Evolutionary conservation across 2,888 invertebrate genomes (phyloP).

Genomic region (Ennomos quercinarius): DNA sequence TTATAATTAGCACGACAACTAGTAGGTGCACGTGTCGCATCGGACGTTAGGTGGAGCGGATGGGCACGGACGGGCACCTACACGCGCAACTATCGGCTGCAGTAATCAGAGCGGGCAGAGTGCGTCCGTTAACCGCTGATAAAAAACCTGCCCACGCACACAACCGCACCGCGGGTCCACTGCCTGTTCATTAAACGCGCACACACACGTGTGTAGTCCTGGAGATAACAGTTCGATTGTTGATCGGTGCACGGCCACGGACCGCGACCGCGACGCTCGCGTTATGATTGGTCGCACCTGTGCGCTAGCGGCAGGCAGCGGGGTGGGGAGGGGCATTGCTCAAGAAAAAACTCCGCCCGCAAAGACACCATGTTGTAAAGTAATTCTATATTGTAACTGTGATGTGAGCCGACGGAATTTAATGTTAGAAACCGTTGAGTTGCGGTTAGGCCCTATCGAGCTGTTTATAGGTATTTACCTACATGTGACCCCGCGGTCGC

Average conservation of each 20-base stretch:
- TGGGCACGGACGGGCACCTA: constrained; percentile 77
- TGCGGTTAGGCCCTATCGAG: constrained; percentile 17
- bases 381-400: constrained; percentile 50
- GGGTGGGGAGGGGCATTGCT: constrained; percentile 25
- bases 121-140: constrained; percentile 76
- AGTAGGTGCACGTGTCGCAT: constrained; percentile 8
- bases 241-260: constrained; percentile 44
- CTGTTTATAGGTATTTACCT: constrained; percentile 12
- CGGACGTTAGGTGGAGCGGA: constrained; percentile 64
- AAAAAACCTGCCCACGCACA: constrained; percentile 65
- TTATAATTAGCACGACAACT: constrained; percentile 24
- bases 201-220: constrained; percentile 51
- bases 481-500: constrained; percentile 7
- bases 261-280: constrained; percentile 27
- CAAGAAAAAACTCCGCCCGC: constrained; percentile 65
- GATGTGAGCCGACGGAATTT: constrained; percentile 51
- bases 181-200: constrained; percentile 64
- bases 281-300: constrained; percentile 75
- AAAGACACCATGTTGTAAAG: constrained; percentile 59
- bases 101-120: constrained; percentile 56
- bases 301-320: constrained; percentile 44
- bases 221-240: constrained; percentile 61
- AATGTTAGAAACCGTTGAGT: constrained; percentile 36
- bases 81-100: constrained; percentile 55
- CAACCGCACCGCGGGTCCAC: constrained; percentile 58